phyloP scores from a whole-genome alignment of 2,797 vertebrate species.

The Tenualosa thibaudeaui region DNA sequence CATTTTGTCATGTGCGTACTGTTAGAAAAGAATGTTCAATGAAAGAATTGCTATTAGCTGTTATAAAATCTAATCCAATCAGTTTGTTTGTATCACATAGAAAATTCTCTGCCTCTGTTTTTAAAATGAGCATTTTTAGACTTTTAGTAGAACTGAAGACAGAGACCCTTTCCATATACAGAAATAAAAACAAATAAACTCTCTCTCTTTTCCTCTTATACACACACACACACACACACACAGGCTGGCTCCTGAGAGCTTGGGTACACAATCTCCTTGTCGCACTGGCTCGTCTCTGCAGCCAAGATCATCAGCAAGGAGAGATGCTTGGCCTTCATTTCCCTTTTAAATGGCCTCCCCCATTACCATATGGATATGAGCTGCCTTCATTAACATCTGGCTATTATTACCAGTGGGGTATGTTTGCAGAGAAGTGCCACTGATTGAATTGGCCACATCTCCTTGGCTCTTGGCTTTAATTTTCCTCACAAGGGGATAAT shows the following conservation, averaged over 20 bases:
- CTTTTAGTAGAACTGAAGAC: background rate
- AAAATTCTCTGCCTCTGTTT: background rate
- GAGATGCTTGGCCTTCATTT: slow-evolving; percentile 48
- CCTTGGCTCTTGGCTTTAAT: slow-evolving; percentile 34
- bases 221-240: slow-evolving; percentile 34
- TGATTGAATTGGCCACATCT: slow-evolving; percentile 51
- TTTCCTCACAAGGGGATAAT: slow-evolving; percentile 3
- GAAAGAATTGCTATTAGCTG: background rate
- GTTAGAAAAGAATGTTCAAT: background rate
- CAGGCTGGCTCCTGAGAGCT: background rate
- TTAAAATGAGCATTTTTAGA: background rate
- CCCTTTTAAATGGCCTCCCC: slow-evolving; percentile 54
- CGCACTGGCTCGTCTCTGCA: background rate
- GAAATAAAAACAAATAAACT: slow-evolving; percentile 55
- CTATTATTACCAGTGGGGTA: slow-evolving; percentile 44
- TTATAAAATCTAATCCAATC: background rate
- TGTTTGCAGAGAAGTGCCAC: slow-evolving; percentile 51
- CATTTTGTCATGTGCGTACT: background rate
- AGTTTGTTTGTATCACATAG: background rate
- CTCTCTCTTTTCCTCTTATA: slow-evolving; percentile 4
- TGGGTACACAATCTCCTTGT: background rate
- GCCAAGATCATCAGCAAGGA: background rate
- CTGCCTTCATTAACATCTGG: slow-evolving; percentile 52
- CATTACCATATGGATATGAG: slow-evolving; percentile 66
- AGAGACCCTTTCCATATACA: slow-evolving; percentile 18